Evolutionary conservation across 2,797 vertebrate genomes (phyloP).

Genomic region (Eulemur coronatus): DNA sequence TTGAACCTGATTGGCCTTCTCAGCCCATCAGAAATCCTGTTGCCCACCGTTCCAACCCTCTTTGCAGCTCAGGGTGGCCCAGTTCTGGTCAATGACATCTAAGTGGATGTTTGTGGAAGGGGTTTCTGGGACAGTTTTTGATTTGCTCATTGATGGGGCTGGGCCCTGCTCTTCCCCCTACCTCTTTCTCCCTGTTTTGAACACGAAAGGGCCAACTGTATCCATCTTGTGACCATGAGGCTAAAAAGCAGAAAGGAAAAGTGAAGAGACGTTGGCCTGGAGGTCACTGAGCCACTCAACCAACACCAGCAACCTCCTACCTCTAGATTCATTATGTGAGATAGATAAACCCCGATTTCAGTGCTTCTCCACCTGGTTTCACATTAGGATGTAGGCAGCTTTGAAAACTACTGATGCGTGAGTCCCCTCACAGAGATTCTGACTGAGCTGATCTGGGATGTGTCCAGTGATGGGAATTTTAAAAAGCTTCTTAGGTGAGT

Average conservation of each 20-base stretch:
- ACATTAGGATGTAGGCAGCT: neutral
- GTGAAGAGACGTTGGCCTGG: neutral
- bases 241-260: neutral
- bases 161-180: neutral
- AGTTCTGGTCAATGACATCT: neutral
- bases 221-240: neutral
- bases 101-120: neutral
- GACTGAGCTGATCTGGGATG: neutral
- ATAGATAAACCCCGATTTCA: neutral
- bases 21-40: neutral
- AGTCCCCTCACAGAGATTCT: neutral
- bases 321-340: neutral
- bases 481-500: neutral
- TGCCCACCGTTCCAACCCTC: neutral
- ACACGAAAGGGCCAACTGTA: neutral
- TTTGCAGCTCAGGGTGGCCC: neutral
- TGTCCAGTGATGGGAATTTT: neutral
- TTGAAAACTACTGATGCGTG: neutral
- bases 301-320: neutral
- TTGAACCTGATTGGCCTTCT: neutral
- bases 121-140: neutral
- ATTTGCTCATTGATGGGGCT: neutral
- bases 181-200: neutral
- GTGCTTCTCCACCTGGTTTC: neutral
- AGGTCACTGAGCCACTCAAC: neutral